Evolutionary conservation across 2,113 vertebrate species (phyloP).

Genomic region (Holacanthus passer): DNA sequence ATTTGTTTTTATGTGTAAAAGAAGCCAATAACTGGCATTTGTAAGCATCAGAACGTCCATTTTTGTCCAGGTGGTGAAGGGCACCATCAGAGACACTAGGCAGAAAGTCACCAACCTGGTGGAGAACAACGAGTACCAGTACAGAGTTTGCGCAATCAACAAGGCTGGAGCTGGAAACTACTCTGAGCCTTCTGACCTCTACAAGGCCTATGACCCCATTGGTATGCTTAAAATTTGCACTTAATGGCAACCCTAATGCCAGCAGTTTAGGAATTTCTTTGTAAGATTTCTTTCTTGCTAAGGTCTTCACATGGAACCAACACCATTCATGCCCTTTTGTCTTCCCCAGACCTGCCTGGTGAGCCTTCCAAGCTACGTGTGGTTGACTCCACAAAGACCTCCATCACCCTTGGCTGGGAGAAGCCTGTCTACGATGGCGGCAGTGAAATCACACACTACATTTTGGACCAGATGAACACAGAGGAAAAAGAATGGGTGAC

Average conservation of each 20-base stretch:
- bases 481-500: conserved; percentile 93
- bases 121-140: conserved; percentile 94
- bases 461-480: conserved; percentile 90
- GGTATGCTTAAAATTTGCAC: conserved; percentile 82
- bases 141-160: conserved; percentile 94
- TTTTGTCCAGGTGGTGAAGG: conserved; percentile 88
- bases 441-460: conserved; percentile 92
- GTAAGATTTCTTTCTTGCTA: not conserved
- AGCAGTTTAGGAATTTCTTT: not conserved
- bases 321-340: conserved; percentile 52
- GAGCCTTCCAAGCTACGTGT: conserved; percentile 94
- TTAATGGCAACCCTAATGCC: not conserved
- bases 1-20: not conserved
- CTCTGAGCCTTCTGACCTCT: conserved; percentile 94
- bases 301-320: not conserved
- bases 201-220: conserved; percentile 93
- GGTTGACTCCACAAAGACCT: conserved; percentile 96
- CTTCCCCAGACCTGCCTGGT: conserved; percentile 91
- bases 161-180: conserved; percentile 95
- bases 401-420: conserved; percentile 95
- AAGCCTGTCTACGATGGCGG: conserved; percentile 97
- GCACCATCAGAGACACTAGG: conserved; percentile 95
- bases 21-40: not conserved
- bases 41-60: not conserved
- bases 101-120: conserved; percentile 92